phyloP scores from a whole-genome alignment of 1,140 invertebrate species.

The Harpegnathos saltator region DNA sequence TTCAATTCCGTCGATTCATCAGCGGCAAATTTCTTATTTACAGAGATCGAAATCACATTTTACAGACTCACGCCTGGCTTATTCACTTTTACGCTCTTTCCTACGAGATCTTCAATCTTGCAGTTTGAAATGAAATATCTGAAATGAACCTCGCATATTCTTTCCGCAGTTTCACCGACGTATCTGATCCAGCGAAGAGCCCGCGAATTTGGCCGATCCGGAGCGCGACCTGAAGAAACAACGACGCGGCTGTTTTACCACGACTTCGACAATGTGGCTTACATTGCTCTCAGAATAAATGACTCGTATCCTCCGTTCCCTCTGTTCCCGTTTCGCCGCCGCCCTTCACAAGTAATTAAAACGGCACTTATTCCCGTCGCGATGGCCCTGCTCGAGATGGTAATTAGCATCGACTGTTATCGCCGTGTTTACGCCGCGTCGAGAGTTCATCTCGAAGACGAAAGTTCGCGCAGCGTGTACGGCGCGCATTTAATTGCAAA shows the following conservation, averaged over 20 bases:
- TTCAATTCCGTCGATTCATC: no score
- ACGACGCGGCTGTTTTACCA: neutral
- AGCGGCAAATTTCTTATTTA: no score
- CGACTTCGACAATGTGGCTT: neutral
- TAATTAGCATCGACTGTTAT: constrained; percentile 76
- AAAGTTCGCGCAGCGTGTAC: constrained; percentile 25
- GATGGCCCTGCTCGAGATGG: constrained; percentile 50
- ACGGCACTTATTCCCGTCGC: constrained; percentile 74
- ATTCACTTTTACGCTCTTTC: no score
- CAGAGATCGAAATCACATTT: no score
- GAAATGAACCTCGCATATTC: no score
- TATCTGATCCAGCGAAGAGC: neutral
- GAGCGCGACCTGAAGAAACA: no score
- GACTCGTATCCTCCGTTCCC: neutral
- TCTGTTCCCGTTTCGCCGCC: neutral
- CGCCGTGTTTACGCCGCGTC: constrained; percentile 66
- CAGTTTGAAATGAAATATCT: no score
- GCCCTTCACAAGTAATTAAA: constrained; percentile 70
- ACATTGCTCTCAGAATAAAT: neutral
- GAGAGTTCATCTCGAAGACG: constrained; percentile 57
- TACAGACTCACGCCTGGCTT: no score
- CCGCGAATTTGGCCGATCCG: neutral
- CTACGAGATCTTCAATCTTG: no score
- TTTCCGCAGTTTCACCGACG: no score
- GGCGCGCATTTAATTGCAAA: constrained; percentile 62